These are phyloP conservation scores for Saccopteryx leptura DNA, from an alignment of 2,113 vertebrate genomes.

Conservation along the genomic window DNA sequence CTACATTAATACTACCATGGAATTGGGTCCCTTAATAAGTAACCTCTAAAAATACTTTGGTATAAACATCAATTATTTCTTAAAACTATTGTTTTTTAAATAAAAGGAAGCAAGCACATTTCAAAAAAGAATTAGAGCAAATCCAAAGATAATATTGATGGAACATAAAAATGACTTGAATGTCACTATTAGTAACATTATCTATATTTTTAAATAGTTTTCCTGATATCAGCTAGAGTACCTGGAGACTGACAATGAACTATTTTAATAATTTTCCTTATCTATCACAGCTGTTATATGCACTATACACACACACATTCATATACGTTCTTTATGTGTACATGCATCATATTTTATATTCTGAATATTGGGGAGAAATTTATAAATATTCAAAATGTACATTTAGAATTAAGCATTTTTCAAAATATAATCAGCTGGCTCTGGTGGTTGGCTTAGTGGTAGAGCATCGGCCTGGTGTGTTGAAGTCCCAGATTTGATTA, in stretches of 20 bases:
- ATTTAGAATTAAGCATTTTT: background rate
- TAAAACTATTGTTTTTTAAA: background rate
- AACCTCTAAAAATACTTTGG: background rate
- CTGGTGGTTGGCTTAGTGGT: too few relatives aligned
- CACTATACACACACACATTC: background rate
- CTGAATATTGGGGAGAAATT: background rate
- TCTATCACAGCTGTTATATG: background rate
- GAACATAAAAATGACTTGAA: background rate
- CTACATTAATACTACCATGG: background rate
- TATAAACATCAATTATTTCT: background rate
- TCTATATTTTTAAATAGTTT: background rate
- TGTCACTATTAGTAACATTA: background rate
- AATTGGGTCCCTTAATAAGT: background rate
- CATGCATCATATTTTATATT: background rate
- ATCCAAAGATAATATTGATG: background rate
- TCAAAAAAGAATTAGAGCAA: constrained; percentile 7
- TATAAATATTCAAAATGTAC: background rate
- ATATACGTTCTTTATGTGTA: background rate
- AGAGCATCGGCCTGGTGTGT: too few relatives aligned
- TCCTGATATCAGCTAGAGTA: background rate
- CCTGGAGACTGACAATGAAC: background rate
- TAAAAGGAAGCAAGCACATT: constrained; percentile 1
- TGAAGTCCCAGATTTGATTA: too few relatives aligned
- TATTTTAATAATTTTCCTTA: background rate
- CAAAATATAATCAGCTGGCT: background rate